These are phyloP conservation scores for Heterocephalus glaber DNA, from an alignment of 2,113 vertebrate genomes.

Conservation along the genomic window DNA sequence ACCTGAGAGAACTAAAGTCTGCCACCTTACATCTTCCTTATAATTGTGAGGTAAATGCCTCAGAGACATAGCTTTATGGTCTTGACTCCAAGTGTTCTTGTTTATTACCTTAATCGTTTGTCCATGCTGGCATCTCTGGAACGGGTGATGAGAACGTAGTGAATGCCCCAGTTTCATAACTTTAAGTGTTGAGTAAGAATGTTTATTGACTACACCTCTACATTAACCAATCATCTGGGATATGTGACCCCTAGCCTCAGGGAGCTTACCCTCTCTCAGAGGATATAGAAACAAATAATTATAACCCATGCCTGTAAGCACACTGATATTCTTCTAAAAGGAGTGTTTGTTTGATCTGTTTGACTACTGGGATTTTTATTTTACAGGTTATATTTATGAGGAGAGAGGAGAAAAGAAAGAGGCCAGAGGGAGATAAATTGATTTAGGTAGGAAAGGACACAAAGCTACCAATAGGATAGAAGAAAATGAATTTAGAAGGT, in stretches of 20 bases:
- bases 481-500: constrained; percentile 27
- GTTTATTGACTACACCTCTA: not conserved
- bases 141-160: not conserved
- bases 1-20: not conserved
- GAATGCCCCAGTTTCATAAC: constrained; percentile 14
- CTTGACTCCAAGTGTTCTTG: not conserved
- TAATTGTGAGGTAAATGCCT: constrained; percentile 48
- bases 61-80: constrained; percentile 36
- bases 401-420: not conserved
- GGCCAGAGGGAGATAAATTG: not conserved
- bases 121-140: not conserved
- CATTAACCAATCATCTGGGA: not conserved
- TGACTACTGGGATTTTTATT: constrained; percentile 44
- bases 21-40: constrained; percentile 47
- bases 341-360: constrained; percentile 50
- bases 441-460: constrained; percentile 21
- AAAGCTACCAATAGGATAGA: not conserved
- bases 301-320: not conserved
- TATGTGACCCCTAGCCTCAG: not conserved
- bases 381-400: constrained; percentile 2
- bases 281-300: constrained; percentile 36
- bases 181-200: not conserved
- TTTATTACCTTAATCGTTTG: constrained; percentile 17
- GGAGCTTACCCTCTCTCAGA: not conserved
- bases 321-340: not conserved